These are phyloP conservation scores for Cybosia mesomella DNA, from an alignment of 2,888 invertebrate genomes.

Conservation along the genomic window DNA sequence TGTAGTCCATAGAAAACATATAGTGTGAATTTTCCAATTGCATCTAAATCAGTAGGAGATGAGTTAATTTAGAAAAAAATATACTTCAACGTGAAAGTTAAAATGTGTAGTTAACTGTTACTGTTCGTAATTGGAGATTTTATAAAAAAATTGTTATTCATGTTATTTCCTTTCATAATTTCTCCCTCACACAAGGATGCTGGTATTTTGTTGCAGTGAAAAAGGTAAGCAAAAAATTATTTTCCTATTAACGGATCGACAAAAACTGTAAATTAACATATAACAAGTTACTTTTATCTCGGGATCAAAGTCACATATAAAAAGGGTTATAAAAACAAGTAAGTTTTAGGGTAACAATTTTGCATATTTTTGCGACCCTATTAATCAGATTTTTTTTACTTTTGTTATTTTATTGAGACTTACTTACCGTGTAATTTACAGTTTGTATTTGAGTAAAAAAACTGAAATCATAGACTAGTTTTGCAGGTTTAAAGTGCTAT, in stretches of 20 bases:
- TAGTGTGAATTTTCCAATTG: too few relatives aligned
- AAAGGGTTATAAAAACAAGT: slow-evolving; percentile 25
- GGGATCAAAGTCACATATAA: slow-evolving; percentile 60
- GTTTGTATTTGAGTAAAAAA: slow-evolving; percentile 38
- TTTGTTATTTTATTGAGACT: slow-evolving; percentile 41
- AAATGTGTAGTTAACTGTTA: not conserved
- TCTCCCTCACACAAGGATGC: not conserved
- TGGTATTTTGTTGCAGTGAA: not conserved
- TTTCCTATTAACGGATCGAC: slow-evolving; percentile 29
- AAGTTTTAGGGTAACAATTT: slow-evolving; percentile 41
- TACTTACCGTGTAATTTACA: slow-evolving; percentile 76
- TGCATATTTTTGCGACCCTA: slow-evolving; percentile 53
- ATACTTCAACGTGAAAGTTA: too few relatives aligned
- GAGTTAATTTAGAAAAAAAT: too few relatives aligned
- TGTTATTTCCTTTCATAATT: slow-evolving; percentile 5
- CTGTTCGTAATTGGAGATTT: not conserved
- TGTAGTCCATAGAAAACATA: not conserved
- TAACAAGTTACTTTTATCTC: slow-evolving; percentile 70
- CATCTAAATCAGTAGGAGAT: too few relatives aligned
- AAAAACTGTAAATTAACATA: slow-evolving; percentile 67
- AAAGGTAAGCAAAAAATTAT: slow-evolving; percentile 21
- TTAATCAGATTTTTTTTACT: slow-evolving; percentile 42
- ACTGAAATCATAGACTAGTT: slow-evolving; percentile 28
- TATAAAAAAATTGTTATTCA: not conserved
- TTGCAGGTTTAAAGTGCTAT: slow-evolving; percentile 11